These are phyloP conservation scores for Neotragus pygmaeus DNA, from an alignment of 2,113 vertebrate genomes.

Conservation along the genomic window DNA sequence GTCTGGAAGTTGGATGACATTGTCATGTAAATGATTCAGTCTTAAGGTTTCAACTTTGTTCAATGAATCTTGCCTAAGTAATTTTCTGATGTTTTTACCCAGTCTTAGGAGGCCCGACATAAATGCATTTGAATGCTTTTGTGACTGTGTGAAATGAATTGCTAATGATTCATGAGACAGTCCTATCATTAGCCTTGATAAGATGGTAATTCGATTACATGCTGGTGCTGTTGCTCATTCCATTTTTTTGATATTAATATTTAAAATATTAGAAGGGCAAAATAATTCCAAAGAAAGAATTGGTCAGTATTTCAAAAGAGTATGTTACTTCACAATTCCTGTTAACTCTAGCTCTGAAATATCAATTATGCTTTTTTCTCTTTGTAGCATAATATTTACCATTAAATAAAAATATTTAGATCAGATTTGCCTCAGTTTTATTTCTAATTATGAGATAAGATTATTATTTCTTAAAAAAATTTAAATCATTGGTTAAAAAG, in stretches of 20 bases:
- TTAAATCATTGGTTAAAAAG: neutral
- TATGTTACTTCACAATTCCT: slow-evolving; percentile 42
- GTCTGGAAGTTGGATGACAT: neutral
- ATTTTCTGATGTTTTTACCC: slow-evolving; percentile 31
- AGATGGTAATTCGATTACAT: slow-evolving; percentile 80
- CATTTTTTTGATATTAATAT: slow-evolving; percentile 81
- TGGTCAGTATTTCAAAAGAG: slow-evolving; percentile 69
- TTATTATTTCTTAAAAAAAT: neutral
- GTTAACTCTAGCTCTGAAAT: slow-evolving; percentile 44
- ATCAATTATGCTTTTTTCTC: neutral
- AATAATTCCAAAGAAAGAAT: slow-evolving; percentile 70
- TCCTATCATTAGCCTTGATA: slow-evolving; percentile 78
- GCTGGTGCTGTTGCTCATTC: slow-evolving; percentile 78
- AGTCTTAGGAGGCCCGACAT: neutral
- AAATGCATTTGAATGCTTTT: slow-evolving; percentile 63
- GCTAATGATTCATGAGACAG: slow-evolving; percentile 73
- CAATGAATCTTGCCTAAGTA: neutral
- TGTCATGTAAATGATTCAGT: neutral
- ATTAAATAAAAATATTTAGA: slow-evolving; percentile 36
- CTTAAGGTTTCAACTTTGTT: neutral
- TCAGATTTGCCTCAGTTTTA: slow-evolving; percentile 18
- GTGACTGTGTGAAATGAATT: slow-evolving; percentile 61
- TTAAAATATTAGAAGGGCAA: slow-evolving; percentile 75
- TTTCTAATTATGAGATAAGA: neutral
- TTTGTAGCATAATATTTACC: neutral